Base-by-base conservation (phyloP, 1,140 invertebrate species). In the Lepeophtheirus salmonis region DNA sequence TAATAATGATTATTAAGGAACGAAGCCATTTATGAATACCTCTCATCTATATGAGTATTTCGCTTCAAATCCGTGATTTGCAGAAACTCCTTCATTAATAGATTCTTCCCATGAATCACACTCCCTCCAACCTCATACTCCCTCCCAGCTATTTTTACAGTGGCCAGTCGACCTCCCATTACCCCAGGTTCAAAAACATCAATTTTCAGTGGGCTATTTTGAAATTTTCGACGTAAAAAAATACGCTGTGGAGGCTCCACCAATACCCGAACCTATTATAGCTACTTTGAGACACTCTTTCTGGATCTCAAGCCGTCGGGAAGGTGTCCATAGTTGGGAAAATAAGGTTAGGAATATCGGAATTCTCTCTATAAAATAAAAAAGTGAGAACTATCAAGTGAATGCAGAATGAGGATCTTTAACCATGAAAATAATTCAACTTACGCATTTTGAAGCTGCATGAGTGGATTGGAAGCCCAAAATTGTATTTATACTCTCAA, bases 61-160 rank as follows among this genome's bases (percentile, higher is more conserved):
- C 4, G 18, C 21, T 57, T 21, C 50, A 52, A 22, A 17, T 25
- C 26, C 24, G 25, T 17, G 2, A n/a, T 21, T 57, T 41, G 20
- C 20, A 57, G n/a, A 4, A 57, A 21, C 2, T 24, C 26, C 23
- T 17, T 25, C 55, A 57, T 57, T 41, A 26, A 14, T 26, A n/a
- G 55, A 64, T 74, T 74, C 53, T 63, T 66, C 6, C 67, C 65
- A 64, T 74, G 73, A 61, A 74, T 68, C 22, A 73, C 65, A 10
- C 67, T 62, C 18, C 67, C 73, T 16, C 73, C 72, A 56, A 68
- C 63, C 66, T 74, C 73, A 66, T 73, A 73, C 6, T 67, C 60
- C n/a, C 66, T 53, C 1, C 67, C 66, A 60, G 67, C 66, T 16
- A 74, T 64, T 25, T 64, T 61, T 13, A 69, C 57, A 3, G 68